Evolutionary conservation across 1,140 invertebrate species (phyloP).

Genomic region (Acyrthosiphon pisum): DNA sequence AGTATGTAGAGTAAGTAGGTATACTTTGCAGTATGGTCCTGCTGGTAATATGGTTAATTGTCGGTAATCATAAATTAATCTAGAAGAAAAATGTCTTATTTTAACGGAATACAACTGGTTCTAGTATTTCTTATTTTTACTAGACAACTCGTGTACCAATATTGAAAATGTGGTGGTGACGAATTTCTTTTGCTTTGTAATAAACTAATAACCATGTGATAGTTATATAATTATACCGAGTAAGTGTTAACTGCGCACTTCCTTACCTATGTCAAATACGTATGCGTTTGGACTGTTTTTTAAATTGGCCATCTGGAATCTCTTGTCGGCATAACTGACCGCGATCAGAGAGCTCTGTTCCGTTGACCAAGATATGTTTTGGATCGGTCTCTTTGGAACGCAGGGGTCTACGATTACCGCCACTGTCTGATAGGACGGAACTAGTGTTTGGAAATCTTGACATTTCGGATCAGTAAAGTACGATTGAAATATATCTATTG

Average conservation of each 20-base stretch:
- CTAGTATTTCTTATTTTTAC: neutral
- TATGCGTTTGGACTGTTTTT: slow-evolving; percentile 75
- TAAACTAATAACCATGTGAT: neutral
- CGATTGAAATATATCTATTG: slow-evolving; percentile 71
- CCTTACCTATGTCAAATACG: slow-evolving; percentile 88
- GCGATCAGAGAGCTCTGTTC: slow-evolving; percentile 80
- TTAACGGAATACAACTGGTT: neutral
- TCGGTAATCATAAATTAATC: neutral
- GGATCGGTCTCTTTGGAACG: slow-evolving; percentile 74
- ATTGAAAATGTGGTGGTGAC: neutral
- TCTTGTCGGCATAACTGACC: slow-evolving; percentile 85
- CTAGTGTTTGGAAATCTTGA: slow-evolving; percentile 63
- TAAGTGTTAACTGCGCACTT: neutral
- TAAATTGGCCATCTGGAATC: slow-evolving; percentile 75
- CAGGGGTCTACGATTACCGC: slow-evolving; percentile 73
- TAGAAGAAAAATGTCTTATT: neutral
- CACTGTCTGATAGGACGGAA: slow-evolving; percentile 78
- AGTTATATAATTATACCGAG: neutral
- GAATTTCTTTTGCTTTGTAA: neutral
- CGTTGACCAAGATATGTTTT: slow-evolving; percentile 88
- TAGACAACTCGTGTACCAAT: neutral
- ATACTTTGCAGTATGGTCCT: neutral
- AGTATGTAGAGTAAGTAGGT: neutral
- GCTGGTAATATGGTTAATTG: neutral
- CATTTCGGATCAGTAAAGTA: slow-evolving; percentile 65